phyloP scores from a whole-genome alignment of 2,888 invertebrate species.

The Cremastobaeus sp. region DNA sequence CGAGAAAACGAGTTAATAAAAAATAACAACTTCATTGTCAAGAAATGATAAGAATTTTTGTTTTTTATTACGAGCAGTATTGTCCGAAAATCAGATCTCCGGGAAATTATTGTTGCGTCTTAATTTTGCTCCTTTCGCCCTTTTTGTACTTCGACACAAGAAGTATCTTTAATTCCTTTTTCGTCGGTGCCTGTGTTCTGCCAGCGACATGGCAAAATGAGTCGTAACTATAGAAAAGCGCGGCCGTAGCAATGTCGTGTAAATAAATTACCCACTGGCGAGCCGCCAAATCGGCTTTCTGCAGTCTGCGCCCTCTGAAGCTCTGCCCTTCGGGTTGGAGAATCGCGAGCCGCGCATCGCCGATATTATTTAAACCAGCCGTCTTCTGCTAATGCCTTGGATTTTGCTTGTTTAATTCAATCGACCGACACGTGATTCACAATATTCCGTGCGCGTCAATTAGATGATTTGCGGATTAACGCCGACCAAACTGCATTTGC shows the following conservation, averaged over 20 bases:
- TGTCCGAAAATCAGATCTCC: no score
- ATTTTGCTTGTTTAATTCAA: constrained; percentile 49
- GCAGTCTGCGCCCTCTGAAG: constrained; percentile 53
- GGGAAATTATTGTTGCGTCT: no score
- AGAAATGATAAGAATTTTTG: no score
- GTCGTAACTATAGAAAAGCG: constrained; percentile 52
- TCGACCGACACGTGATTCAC: constrained; percentile 13
- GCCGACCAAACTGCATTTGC: constrained; percentile 11
- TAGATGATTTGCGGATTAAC: constrained; percentile 44
- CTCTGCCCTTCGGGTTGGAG: constrained; percentile 16
- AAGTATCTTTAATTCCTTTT: constrained; percentile 15
- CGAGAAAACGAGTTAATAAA: no score
- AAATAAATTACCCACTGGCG: constrained; percentile 63
- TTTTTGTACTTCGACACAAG: constrained; percentile 4
- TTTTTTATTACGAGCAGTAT: no score
- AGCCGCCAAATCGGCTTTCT: constrained; percentile 63
- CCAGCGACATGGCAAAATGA: constrained; percentile 51
- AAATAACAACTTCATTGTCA: no score
- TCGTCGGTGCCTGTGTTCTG: constrained; percentile 31
- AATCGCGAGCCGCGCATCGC: constrained; percentile 3
- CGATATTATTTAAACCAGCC: constrained; percentile 45
- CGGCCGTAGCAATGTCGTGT: constrained; percentile 52
- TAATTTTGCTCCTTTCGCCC: no score
- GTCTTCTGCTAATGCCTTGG: constrained; percentile 20
- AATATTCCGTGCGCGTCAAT: constrained; percentile 38